A percentile compares a stretch with the other conserved stretches of the same genome.
These are phyloP conservation scores for Clarias batrachus DNA, from an alignment of 2,113 vertebrate genomes.

Conservation along the genomic window DNA sequence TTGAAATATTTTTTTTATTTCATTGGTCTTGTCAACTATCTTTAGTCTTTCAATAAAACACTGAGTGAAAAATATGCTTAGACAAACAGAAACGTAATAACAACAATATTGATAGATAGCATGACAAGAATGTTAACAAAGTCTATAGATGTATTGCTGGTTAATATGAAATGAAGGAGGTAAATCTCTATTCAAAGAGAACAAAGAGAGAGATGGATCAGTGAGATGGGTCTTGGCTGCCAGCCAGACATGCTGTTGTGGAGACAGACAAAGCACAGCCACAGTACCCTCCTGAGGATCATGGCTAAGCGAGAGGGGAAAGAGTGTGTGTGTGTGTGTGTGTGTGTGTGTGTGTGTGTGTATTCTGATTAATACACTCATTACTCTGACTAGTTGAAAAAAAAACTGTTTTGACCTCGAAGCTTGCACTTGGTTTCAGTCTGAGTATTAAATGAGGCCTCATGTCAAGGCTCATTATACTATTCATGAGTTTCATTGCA, in stretches of 20 bases:
- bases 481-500: constrained; percentile 27
- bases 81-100: background rate
- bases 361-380: constrained; percentile 11
- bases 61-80: background rate
- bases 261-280: constrained; percentile 47
- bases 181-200: constrained; percentile 16
- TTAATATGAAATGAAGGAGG: constrained; percentile 27
- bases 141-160: background rate
- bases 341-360: background rate
- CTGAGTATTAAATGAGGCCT: constrained; percentile 35
- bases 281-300: constrained; percentile 34
- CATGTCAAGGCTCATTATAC: constrained; percentile 32
- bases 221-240: constrained; percentile 38
- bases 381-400: background rate
- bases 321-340: background rate
- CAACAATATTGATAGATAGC: background rate
- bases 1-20: background rate
- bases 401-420: constrained; percentile 31
- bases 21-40: background rate
- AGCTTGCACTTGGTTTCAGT: background rate
- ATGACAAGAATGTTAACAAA: background rate
- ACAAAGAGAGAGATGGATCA: constrained; percentile 26
- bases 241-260: constrained; percentile 47
- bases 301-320: constrained; percentile 15
- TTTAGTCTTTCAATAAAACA: background rate